Evolutionary conservation across 1,140 invertebrate genomes (phyloP), one percentile per base, ranked within the genome.

Genomic region (Marisa cornuarietis): DNA sequence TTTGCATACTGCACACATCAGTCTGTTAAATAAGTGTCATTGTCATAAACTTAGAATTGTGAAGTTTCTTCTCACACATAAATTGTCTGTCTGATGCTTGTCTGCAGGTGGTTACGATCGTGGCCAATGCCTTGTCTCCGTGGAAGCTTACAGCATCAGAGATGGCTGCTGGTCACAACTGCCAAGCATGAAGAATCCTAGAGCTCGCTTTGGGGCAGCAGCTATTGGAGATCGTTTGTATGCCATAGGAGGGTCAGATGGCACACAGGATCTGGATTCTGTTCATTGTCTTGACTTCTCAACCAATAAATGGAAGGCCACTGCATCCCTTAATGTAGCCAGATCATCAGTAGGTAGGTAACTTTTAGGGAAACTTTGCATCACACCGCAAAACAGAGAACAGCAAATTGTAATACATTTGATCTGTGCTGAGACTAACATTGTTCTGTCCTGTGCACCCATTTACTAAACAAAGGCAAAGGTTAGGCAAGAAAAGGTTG

Each of bases 81-180:
- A 31, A 71, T 14, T 11, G 20, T 49, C 42, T 71, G 16, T 14
- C 69, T 31, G 2, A 71, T 42, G 31, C 18, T 49, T 31, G 26
- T 16, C 49, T 71, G 16, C 88, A 94, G 95, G 95, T 89, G 96
- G 96, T 14, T 97, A 97, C 90, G 95, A 97, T 89, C 92, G 96
- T 68, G 95, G 94, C 24, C 95, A 97, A 88, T 96, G 95, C 87
- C 91, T 97, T 68, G 93, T 93, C 76, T 92, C 93, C 22, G 95
- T 94, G 3, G 96, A 96, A 91, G 92, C 93, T 26, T 97, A 95
- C 90, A 92, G 95, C 86, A 93, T 94, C 7, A 90, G 91, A 62
- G 91, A 89, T 10, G 96, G 96, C 87, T 91, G 88, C 52, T 96
- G 96, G 95, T 90, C 91, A 51, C 85, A 90, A 7, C 87, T 95